phyloP scores from a whole-genome alignment of 2,888 invertebrate species.

The Rhaphigaster nebulosa region DNA sequence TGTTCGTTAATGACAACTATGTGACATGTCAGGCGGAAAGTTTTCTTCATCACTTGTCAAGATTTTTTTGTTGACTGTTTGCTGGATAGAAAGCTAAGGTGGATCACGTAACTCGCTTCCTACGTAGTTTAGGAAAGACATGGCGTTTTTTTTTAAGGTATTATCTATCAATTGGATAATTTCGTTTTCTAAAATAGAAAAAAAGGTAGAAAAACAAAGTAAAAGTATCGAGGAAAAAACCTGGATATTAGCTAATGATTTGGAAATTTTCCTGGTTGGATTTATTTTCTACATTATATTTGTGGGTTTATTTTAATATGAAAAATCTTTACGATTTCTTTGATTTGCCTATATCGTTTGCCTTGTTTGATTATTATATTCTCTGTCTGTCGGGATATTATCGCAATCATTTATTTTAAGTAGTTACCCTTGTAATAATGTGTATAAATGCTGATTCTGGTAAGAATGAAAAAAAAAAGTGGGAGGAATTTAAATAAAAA shows the following conservation, averaged over 20 bases:
- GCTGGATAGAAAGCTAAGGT: background rate
- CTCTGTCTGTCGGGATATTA: too few species aligned
- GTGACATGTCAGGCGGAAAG: background rate
- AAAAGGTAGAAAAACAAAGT: background rate
- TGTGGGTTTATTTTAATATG: background rate
- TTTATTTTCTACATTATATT: background rate
- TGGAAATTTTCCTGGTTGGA: background rate
- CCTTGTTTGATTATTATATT: too few species aligned
- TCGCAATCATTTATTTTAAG: too few species aligned
- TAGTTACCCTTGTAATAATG: too few species aligned
- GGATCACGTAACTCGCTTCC: background rate
- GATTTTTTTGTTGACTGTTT: background rate
- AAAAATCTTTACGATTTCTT: too few species aligned
- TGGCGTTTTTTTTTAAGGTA: background rate
- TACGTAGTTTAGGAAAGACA: background rate
- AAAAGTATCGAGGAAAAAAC: background rate
- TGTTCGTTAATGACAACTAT: background rate
- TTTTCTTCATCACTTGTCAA: conserved; percentile 15
- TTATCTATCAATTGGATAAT: conserved; percentile 27
- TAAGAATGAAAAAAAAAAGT: too few species aligned
- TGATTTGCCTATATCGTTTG: too few species aligned
- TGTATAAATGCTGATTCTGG: too few species aligned
- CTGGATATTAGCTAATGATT: background rate
- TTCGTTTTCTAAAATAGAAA: background rate
- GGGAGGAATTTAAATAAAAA: too few species aligned